Conservation (phyloP, 2,113 vertebrate species). For the Notarius quadriscutis region DNA sequence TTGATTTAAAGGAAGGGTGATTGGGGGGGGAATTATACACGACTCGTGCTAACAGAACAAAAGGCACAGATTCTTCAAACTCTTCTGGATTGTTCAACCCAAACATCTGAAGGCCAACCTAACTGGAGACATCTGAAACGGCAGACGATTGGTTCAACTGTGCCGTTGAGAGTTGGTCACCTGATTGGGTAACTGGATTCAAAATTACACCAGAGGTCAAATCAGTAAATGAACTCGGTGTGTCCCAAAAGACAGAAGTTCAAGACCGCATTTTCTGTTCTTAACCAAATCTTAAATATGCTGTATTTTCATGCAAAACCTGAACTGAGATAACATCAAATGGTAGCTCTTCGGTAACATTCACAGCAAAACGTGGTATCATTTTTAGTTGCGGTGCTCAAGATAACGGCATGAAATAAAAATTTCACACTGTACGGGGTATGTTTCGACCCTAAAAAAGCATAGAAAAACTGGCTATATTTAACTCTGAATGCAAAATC, state of each 20-base stretch:
- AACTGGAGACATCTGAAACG: neutral
- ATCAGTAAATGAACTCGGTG: neutral
- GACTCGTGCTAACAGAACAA: constrained; percentile 1
- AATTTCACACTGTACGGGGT: too few relatives aligned
- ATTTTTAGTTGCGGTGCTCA: too few relatives aligned
- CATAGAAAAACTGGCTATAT: too few relatives aligned
- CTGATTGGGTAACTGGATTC: neutral
- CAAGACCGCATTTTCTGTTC: neutral
- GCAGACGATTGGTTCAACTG: neutral
- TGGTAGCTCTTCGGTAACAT: too few relatives aligned
- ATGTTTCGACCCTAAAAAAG: too few relatives aligned
- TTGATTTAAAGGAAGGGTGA: neutral
- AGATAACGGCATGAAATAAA: too few relatives aligned
- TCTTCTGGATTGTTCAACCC: neutral
- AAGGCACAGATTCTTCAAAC: neutral
- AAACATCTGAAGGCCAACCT: neutral
- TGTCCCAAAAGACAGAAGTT: neutral
- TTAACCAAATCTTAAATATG: neutral
- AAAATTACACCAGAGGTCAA: neutral
- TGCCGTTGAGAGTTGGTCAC: neutral
- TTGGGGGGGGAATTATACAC: neutral
- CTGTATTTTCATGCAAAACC: neutral
- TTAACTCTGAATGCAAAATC: too few relatives aligned
- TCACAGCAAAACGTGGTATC: too few relatives aligned
- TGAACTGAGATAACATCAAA: neutral